These are phyloP conservation scores for Orchesella flavescens DNA, from an alignment of 2,888 invertebrate genomes.

Conservation along the genomic window DNA sequence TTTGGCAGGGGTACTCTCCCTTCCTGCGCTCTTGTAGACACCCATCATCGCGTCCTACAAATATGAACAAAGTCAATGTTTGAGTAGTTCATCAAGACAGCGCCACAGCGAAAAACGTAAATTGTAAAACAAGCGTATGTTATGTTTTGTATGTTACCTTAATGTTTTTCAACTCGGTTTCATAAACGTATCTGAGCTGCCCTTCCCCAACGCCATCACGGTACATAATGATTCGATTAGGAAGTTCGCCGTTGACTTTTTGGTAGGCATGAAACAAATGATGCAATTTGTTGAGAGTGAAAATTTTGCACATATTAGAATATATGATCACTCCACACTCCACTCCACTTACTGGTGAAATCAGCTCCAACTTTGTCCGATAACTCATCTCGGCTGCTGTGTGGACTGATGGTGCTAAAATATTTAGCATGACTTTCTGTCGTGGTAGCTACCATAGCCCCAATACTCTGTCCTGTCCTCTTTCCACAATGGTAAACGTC, in stretches of 20 bases:
- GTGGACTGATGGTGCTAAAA: conserved; percentile 83
- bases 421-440: conserved; percentile 79
- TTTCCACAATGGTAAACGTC: conserved; percentile 91
- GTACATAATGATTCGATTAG: conserved; percentile 85
- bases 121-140: too few relatives aligned
- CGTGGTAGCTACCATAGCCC: conserved; percentile 86
- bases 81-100: too few relatives aligned
- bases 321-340: too few relatives aligned
- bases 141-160: too few relatives aligned
- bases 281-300: too few relatives aligned
- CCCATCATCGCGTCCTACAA: conserved; percentile 37
- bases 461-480: conserved; percentile 77
- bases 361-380: conserved; percentile 57
- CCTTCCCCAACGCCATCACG: conserved; percentile 98
- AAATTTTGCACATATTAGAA: too few relatives aligned
- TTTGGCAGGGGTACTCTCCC: conserved; percentile 67
- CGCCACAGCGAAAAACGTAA: too few relatives aligned
- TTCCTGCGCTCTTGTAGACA: conserved; percentile 27
- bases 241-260: conserved; percentile 73
- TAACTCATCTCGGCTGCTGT: conserved; percentile 74
- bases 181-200: conserved; percentile 84
- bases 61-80: not conserved
- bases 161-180: conserved; percentile 81
- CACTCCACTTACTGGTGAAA: conserved; percentile 55
- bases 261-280: too few relatives aligned